A percentile compares a stretch with the other conserved stretches of the same genome.
Evolutionary conservation across 2,797 vertebrate species (phyloP).

Genomic region (Clangula hyemalis): DNA sequence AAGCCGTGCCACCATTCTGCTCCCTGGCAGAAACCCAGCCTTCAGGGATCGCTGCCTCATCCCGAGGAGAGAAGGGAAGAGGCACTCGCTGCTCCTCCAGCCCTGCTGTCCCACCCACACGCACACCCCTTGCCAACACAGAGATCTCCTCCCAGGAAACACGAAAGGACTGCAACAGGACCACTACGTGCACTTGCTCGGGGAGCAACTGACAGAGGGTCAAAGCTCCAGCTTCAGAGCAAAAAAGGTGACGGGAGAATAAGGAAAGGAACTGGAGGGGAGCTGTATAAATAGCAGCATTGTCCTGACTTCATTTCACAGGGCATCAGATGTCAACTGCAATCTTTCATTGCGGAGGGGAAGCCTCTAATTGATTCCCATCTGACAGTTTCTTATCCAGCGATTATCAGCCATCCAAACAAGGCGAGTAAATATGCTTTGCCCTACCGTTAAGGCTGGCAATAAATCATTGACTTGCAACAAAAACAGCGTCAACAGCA

Average conservation of each 20-base stretch:
- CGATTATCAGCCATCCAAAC: constrained; percentile 20
- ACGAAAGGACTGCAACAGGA: not conserved
- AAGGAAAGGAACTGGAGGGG: not conserved
- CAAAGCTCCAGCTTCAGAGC: constrained; percentile 6
- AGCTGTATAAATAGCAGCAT: constrained; percentile 28
- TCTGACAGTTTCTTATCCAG: constrained; percentile 58
- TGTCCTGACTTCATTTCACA: not conserved
- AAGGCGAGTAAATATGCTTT: constrained; percentile 63
- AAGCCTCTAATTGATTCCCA: constrained; percentile 61
- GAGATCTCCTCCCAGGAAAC: not conserved
- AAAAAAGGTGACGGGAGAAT: not conserved
- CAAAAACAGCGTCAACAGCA: constrained; percentile 37
- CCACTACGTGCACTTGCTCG: not conserved
- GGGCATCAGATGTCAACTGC: constrained; percentile 23
- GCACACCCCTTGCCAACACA: not conserved
- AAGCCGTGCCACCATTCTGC: fast-evolving
- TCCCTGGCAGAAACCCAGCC: not conserved
- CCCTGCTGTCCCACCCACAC: not conserved
- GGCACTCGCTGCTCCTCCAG: too few relatives aligned
- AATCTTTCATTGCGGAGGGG: not conserved
- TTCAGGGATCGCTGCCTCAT: not conserved
- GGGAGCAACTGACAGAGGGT: not conserved
- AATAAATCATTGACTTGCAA: not conserved
- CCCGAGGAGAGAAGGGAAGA: not conserved
- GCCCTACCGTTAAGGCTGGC: not conserved